These are phyloP conservation scores for Zootoca vivipara DNA, from an alignment of 2,113 vertebrate genomes.

Conservation along the genomic window DNA sequence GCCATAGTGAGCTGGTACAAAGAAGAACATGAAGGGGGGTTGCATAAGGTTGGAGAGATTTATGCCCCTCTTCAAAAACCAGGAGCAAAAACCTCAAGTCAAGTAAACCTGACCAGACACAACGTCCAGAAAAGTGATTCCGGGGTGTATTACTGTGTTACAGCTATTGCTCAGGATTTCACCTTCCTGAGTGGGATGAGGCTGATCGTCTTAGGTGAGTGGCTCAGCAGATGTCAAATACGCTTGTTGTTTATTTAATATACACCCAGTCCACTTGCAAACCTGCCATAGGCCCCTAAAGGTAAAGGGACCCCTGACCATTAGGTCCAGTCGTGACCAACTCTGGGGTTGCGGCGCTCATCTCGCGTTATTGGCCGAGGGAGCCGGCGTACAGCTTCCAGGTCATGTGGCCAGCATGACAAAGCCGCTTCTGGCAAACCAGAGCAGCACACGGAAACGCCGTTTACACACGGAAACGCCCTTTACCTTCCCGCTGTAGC, in stretches of 20 bases:
- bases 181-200: not conserved
- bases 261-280: not conserved
- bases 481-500: too few species aligned
- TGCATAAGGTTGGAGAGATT: not conserved
- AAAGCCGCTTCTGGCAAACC: too few species aligned
- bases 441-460: too few species aligned
- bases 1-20: not conserved
- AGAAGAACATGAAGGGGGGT: too few species aligned
- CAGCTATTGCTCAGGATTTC: fast-evolving
- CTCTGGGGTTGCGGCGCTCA: too few species aligned
- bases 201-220: not conserved
- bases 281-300: not conserved
- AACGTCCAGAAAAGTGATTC: not conserved
- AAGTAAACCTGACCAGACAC: too few species aligned
- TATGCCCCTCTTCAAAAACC: fast-evolving
- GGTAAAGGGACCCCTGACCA: too few species aligned
- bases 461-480: too few species aligned
- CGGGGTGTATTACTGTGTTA: not conserved
- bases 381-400: too few species aligned
- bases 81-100: not conserved
- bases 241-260: not conserved
- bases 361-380: too few species aligned
- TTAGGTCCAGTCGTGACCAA: too few species aligned
- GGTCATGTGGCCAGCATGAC: too few species aligned
- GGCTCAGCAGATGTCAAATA: not conserved